Evolutionary conservation across 2,113 vertebrate genomes (phyloP).

Genomic region (Dolichallabes microphthalmus): DNA sequence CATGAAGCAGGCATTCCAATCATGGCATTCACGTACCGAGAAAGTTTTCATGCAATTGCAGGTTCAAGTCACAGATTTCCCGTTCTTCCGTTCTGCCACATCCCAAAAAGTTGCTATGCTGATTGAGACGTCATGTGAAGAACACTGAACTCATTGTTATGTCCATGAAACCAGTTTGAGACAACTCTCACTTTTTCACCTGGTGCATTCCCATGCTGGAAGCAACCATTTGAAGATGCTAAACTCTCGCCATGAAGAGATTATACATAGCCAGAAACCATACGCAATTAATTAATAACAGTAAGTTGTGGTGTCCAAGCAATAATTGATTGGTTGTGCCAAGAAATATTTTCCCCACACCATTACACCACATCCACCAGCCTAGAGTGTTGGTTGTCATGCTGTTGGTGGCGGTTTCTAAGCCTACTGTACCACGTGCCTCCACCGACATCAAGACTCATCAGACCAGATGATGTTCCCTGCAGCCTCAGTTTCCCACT

Average conservation of each 20-base stretch:
- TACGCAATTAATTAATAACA: no score
- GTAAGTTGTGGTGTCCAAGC: not conserved
- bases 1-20: no score
- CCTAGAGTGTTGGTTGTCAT: not conserved
- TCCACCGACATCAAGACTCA: not conserved
- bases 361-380: constrained; percentile 1
- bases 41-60: not conserved
- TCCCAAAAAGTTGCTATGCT: not conserved
- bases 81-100: not conserved
- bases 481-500: not conserved
- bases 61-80: not conserved
- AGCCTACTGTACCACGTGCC: not conserved
- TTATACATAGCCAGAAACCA: not conserved
- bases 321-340: not conserved
- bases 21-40: no score
- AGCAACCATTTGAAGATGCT: not conserved
- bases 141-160: not conserved
- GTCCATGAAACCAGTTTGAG: not conserved
- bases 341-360: not conserved
- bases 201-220: not conserved
- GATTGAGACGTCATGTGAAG: not conserved
- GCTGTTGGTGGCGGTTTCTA: not conserved
- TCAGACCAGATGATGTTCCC: not conserved
- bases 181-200: not conserved
- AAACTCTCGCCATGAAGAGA: not conserved